Evolutionary conservation across 2,888 invertebrate genomes (phyloP).

Genomic region (Caprella mutica): DNA sequence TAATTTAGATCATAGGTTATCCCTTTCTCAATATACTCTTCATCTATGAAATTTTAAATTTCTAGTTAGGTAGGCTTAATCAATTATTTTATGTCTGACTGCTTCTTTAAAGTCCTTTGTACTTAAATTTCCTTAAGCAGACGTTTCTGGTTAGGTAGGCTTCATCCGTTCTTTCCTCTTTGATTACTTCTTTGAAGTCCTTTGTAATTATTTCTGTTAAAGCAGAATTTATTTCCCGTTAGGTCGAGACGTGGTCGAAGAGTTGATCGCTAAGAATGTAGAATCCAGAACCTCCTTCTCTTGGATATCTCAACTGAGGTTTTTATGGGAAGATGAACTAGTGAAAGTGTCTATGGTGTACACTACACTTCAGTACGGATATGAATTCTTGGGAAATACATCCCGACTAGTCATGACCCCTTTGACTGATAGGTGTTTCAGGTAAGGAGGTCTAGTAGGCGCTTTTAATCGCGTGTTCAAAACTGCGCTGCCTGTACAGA

Average conservation of each 20-base stretch:
- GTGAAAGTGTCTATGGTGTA: constrained; percentile 70
- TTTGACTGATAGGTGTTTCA: constrained; percentile 64
- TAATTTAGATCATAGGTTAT: neutral
- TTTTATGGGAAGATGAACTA: constrained; percentile 39
- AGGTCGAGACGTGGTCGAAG: constrained; percentile 69
- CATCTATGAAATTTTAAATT: too few species aligned
- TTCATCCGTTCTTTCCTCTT: too few species aligned
- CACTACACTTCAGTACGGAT: constrained; percentile 74
- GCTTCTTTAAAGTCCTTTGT: too few species aligned
- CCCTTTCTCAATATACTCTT: too few species aligned
- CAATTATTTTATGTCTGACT: too few species aligned
- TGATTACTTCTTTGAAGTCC: too few species aligned
- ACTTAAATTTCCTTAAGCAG: too few species aligned
- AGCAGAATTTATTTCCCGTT: neutral
- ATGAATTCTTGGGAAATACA: constrained; percentile 83
- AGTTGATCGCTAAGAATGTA: constrained; percentile 55
- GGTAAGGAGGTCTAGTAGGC: too few species aligned
- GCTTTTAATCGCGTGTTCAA: too few species aligned
- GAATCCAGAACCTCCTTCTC: constrained; percentile 67
- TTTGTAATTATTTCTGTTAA: neutral
- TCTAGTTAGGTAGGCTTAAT: too few species aligned
- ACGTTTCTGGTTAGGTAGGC: too few species aligned
- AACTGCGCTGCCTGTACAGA: too few species aligned
- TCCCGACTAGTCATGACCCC: constrained; percentile 80
- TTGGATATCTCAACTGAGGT: constrained; percentile 78